Percentiles rank a stretch among this genome's conserved stretches.
Conservation (phyloP, 2,113 vertebrate genomes). For the Istiophorus platypterus region DNA sequence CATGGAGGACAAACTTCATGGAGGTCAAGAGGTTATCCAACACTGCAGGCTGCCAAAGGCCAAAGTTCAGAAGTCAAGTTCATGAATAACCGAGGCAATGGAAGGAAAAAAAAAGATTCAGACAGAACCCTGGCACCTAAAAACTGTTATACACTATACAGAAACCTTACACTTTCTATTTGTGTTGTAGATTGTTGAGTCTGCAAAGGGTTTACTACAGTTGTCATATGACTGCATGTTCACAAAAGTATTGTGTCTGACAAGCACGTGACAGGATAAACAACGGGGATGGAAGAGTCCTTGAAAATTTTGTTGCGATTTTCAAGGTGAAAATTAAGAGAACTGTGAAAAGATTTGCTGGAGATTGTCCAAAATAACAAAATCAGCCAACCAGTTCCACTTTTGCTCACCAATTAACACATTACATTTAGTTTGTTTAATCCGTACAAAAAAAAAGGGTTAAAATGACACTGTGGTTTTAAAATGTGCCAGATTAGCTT, state of each 20-base stretch:
- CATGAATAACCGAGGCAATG: background rate
- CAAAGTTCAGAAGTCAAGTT: slow-evolving; percentile 33
- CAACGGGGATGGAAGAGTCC: background rate
- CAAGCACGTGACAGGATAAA: background rate
- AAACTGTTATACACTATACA: no score
- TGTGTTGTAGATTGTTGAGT: background rate
- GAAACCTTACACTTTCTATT: background rate
- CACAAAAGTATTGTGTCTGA: background rate
- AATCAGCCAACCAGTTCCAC: background rate
- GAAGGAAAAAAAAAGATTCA: background rate
- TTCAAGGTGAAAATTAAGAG: background rate
- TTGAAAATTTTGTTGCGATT: background rate
- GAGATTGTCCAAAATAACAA: background rate
- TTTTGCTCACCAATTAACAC: background rate
- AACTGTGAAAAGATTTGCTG: background rate
- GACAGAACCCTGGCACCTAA: background rate
- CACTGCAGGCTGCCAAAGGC: slow-evolving; percentile 81
- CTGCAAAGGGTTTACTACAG: background rate
- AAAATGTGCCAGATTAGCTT: background rate
- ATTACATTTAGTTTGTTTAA: background rate
- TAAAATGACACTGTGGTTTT: background rate
- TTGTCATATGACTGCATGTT: background rate
- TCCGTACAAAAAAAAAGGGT: no score
- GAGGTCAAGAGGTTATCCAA: slow-evolving; percentile 87
- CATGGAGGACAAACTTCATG: slow-evolving; percentile 87